These are phyloP conservation scores for Sinocyclocheilus anshuiensis DNA, from an alignment of 2,113 vertebrate genomes.

Conservation along the genomic window DNA sequence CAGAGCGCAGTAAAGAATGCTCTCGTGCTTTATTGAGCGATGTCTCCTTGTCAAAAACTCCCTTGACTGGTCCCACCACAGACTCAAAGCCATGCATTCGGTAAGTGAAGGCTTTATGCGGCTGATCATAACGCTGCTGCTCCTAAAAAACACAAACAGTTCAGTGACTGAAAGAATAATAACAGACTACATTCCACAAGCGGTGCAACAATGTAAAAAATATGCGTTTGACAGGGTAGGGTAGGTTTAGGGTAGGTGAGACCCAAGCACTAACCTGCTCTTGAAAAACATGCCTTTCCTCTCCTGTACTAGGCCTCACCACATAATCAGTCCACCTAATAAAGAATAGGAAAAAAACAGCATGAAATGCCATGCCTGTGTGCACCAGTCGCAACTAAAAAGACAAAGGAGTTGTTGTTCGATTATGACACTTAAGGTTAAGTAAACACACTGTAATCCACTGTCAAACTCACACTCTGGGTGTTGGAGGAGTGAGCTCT, in stretches of 20 bases:
- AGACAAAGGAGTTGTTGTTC: not conserved
- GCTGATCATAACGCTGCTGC: slow-evolving; percentile 94
- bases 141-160: slow-evolving; percentile 75
- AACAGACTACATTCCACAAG: slow-evolving; percentile 7
- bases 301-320: slow-evolving; percentile 94
- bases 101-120: slow-evolving; percentile 96
- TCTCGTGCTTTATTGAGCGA: slow-evolving; percentile 97
- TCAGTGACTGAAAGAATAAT: not conserved
- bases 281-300: slow-evolving; percentile 95
- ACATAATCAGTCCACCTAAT: slow-evolving; percentile 95
- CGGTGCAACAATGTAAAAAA: not conserved
- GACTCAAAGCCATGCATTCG: slow-evolving; percentile 98
- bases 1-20: slow-evolving; percentile 93
- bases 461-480: slow-evolving; percentile 85
- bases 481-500: slow-evolving; percentile 84
- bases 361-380: slow-evolving; percentile 12
- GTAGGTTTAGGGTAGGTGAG: too few species aligned
- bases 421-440: not conserved
- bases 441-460: too few species aligned
- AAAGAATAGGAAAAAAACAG: slow-evolving; percentile 21
- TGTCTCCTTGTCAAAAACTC: slow-evolving; percentile 98
- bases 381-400: not conserved
- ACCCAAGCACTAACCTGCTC: slow-evolving; percentile 84
- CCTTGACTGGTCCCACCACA: slow-evolving; percentile 94
- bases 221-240: not conserved